Percentiles rank a stretch among this genome's conserved stretches.
phyloP scores from a whole-genome alignment of 2,888 invertebrate species.

The Germaria angustata region DNA sequence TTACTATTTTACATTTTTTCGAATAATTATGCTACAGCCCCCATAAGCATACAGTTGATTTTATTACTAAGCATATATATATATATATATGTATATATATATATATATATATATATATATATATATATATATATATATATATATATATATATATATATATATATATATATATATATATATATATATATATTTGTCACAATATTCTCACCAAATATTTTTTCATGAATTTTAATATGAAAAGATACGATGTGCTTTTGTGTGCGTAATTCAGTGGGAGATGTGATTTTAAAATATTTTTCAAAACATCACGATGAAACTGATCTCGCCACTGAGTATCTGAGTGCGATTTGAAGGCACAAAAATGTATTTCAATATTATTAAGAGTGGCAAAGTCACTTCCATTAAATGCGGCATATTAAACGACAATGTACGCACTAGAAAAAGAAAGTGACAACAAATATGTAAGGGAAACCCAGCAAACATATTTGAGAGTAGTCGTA shows the following conservation, averaged over 20 bases:
- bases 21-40: no score
- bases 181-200: constrained; percentile 7
- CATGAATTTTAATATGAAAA: constrained; percentile 19
- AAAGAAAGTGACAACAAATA: constrained; percentile 24
- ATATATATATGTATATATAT: neutral
- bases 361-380: constrained; percentile 35
- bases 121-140: neutral
- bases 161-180: neutral
- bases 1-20: no score
- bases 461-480: constrained; percentile 1
- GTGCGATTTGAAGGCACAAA: constrained; percentile 27
- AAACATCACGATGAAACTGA: constrained; percentile 2
- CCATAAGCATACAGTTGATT: no score
- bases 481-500: neutral
- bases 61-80: neutral
- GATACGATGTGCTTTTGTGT: constrained; percentile 2
- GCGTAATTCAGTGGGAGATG: constrained; percentile 41
- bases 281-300: constrained; percentile 44
- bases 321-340: constrained; percentile 15
- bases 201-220: constrained; percentile 32
- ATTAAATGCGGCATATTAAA: constrained; percentile 45
- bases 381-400: constrained; percentile 60
- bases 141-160: neutral
- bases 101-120: neutral
- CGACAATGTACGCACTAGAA: neutral